A percentile compares a stretch with the other conserved stretches of the same genome.
Evolutionary conservation across 2,113 vertebrate species (phyloP).

Genomic region (Pelodiscus sinensis): DNA sequence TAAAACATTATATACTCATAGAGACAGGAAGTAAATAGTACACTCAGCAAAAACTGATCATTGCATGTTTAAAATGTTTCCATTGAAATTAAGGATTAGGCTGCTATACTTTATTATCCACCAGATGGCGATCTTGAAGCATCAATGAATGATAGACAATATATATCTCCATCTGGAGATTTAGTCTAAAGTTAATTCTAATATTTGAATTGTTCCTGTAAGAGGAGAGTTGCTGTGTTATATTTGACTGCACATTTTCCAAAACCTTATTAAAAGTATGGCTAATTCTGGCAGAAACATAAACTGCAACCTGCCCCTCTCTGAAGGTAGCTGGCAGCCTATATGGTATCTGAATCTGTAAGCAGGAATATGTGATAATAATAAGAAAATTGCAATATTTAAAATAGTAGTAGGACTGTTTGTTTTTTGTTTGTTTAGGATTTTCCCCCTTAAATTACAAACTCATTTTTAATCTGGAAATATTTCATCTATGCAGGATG

Average conservation of each 20-base stretch:
- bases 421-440: background rate
- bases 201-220: background rate
- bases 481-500: conserved; percentile 8
- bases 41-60: background rate
- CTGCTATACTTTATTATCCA: background rate
- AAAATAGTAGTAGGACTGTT: conserved; percentile 40
- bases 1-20: background rate
- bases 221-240: background rate
- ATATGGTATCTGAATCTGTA: background rate
- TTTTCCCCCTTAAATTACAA: background rate
- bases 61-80: accelerated
- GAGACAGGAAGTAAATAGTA: background rate
- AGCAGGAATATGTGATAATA: conserved; percentile 21
- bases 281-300: conserved; percentile 29
- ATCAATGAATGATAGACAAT: accelerated
- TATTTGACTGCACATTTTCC: conserved; percentile 50
- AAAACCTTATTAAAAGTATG: conserved; percentile 65
- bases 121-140: conserved; percentile 66
- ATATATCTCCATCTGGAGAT: background rate
- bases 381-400: conserved; percentile 11
- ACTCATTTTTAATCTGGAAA: conserved; percentile 15
- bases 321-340: background rate
- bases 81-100: background rate
- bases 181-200: background rate
- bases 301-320: background rate